Conservation (phyloP, 2,888 invertebrate species). For the Trichopria drosophilae region DNA sequence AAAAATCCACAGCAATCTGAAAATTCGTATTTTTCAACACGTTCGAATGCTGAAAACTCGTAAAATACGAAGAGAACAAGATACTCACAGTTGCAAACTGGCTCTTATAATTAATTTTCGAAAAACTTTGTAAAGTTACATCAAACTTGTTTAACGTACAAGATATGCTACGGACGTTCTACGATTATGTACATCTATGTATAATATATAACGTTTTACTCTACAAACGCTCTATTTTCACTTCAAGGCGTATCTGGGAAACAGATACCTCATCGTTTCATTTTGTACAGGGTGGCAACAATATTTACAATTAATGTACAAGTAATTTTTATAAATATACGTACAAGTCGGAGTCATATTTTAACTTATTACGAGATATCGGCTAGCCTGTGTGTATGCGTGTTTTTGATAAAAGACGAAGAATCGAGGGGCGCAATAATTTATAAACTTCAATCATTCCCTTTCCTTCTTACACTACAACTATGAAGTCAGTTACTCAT, state of each 20-base stretch:
- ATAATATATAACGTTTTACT: slow-evolving; percentile 48
- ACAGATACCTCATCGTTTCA: slow-evolving; percentile 33
- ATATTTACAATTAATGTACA: slow-evolving; percentile 57
- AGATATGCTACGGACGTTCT: slow-evolving; percentile 48
- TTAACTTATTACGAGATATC: slow-evolving; percentile 40
- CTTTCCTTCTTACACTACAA: slow-evolving; percentile 37
- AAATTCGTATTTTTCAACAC: no score
- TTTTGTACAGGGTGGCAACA: slow-evolving; percentile 56
- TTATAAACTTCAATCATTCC: slow-evolving; percentile 1
- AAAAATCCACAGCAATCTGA: no score
- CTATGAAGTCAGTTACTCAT: slow-evolving; percentile 46
- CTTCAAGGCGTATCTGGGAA: slow-evolving; percentile 44
- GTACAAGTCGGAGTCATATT: slow-evolving; percentile 20
- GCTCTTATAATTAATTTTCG: no score
- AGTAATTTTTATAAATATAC: slow-evolving; percentile 38
- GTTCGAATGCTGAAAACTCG: no score
- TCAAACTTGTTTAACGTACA: slow-evolving; percentile 8
- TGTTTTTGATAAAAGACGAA: slow-evolving; percentile 19
- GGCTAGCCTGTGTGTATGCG: slow-evolving; percentile 42
- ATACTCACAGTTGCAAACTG: no score
- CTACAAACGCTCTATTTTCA: slow-evolving; percentile 47
- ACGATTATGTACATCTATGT: slow-evolving; percentile 54
- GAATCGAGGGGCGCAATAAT: slow-evolving; percentile 11
- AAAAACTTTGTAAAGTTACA: slow-evolving; percentile 10
- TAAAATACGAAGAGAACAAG: no score